Evolutionary conservation across 2,888 invertebrate species (phyloP), one percentile per base, ranked within the genome.

Genomic region (Andrena minutula): DNA sequence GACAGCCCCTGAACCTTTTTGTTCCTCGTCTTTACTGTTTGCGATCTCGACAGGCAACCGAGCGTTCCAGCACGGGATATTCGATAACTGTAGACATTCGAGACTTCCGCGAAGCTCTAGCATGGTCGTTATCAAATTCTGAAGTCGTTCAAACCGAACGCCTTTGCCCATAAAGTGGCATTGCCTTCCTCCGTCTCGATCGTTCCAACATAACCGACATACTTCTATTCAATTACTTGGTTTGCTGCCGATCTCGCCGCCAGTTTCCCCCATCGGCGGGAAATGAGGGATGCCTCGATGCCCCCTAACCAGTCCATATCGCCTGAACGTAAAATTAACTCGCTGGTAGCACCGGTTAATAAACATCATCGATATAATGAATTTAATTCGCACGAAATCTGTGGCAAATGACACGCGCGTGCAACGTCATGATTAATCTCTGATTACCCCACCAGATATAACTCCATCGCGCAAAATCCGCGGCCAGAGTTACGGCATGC

Each of bases 101-200:
- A 75, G 61, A 72, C 51, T 69, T 79, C 51, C 61, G 20, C n/a
- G 28, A 64, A 32, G 53, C 60, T 82, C 63, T 64, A 65, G 74
- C 61, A 64, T 61, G 71, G 20, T 64, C 49, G 82, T 85, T 85
- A 85, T 82, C 72, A 82, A 85, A 85, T 85, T 85, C 69, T 69
- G 63, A 79, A 79, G 82, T 82, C 73, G 74, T 82, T 79, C 47
- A 47, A 61, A 32, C 63, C 64, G 85, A 85, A 79, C 73, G 56
- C 79, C 71, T 78, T 73, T 41, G 51, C 49, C 58, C 73, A 35
- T 75, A 70, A 71, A 56, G 30, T 69, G 73, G 56, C 66, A 75
- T 73, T 75, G 47, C 35, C 60, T 28, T 30, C 47, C 69, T 66
- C 56, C 28, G 23, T 60, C 72, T 56, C 53, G 41, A 74, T 63